Conservation (phyloP, 2,888 invertebrate genomes). For the Esperia sulphurella region DNA sequence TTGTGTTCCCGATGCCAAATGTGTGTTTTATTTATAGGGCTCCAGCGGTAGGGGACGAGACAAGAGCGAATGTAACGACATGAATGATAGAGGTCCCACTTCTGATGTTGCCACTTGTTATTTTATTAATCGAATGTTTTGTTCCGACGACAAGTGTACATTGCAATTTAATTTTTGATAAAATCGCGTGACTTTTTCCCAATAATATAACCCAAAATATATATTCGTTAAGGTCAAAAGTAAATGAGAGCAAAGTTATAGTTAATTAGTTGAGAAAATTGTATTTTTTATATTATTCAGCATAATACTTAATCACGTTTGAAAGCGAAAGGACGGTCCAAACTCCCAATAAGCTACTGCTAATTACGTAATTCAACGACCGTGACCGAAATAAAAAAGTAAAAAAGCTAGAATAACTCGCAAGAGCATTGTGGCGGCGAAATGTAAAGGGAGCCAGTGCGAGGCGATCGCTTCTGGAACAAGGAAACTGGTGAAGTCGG, state of each 20-base stretch:
- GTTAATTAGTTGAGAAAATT: conserved; percentile 18
- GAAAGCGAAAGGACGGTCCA: conserved; percentile 46
- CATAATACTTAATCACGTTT: conserved; percentile 46
- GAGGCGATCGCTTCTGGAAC: conserved; percentile 15
- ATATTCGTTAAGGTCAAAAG: conserved; percentile 7
- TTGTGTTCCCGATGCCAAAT: conserved; percentile 69
- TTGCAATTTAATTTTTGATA: conserved; percentile 17
- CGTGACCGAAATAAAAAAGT: conserved; percentile 69
- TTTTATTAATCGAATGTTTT: conserved; percentile 53
- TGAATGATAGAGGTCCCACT: conserved; percentile 64
- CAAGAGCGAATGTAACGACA: conserved; percentile 41
- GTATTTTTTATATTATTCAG: conserved; percentile 37
- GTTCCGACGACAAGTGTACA: conserved; percentile 46
- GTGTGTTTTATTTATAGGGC: conserved; percentile 71
- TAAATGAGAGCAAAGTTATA: conserved; percentile 13
- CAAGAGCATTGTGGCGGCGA: conserved; percentile 52
- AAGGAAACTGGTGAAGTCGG: too few relatives aligned
- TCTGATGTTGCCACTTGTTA: conserved; percentile 61
- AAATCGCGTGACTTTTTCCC: conserved; percentile 12
- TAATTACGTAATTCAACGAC: conserved; percentile 73
- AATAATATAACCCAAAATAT: neutral
- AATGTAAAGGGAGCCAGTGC: conserved; percentile 52
- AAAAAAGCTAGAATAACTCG: conserved; percentile 48
- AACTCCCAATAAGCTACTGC: conserved; percentile 62
- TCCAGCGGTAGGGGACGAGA: conserved; percentile 31